Conservation (phyloP, 2,888 invertebrate species). For the Melinaea marsaeus region DNA sequence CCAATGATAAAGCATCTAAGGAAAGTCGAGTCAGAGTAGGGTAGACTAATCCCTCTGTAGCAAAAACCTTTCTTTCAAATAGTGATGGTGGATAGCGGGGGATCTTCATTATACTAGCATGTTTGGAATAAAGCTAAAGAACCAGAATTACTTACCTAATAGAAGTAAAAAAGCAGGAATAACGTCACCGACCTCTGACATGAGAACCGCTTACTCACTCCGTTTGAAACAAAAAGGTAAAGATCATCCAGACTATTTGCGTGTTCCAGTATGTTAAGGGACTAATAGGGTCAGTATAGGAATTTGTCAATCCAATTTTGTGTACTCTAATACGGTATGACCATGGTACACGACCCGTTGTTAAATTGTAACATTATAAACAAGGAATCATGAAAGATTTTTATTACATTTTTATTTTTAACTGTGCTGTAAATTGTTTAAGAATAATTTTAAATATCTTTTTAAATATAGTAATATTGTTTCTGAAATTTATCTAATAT, state of each 20-base stretch:
- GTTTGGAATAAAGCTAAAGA: constrained; percentile 74
- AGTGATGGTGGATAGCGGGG: constrained; percentile 73
- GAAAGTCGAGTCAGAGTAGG: constrained; percentile 72
- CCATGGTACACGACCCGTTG: not conserved
- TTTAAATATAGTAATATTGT: too few species aligned
- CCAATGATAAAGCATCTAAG: constrained; percentile 78
- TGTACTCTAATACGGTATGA: not conserved
- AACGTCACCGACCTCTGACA: too few species aligned
- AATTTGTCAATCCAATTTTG: constrained; percentile 7
- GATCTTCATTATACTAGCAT: constrained; percentile 74
- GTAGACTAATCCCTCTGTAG: constrained; percentile 78
- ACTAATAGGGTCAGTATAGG: constrained; percentile 12
- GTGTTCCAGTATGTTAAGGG: constrained; percentile 1
- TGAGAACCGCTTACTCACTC: too few species aligned
- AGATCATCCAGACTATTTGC: too few species aligned
- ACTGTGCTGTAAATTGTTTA: too few species aligned
- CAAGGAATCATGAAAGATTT: not conserved
- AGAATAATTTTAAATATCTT: too few species aligned
- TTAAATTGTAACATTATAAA: not conserved
- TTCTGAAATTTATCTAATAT: too few species aligned
- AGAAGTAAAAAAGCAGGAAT: constrained; percentile 20
- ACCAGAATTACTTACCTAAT: constrained; percentile 48
- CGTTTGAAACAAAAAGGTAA: too few species aligned
- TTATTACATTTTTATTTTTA: not conserved
- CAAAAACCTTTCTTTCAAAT: constrained; percentile 76